These are phyloP conservation scores for Marronus borbonicus DNA, from an alignment of 2,888 invertebrate genomes.

Conservation along the genomic window DNA sequence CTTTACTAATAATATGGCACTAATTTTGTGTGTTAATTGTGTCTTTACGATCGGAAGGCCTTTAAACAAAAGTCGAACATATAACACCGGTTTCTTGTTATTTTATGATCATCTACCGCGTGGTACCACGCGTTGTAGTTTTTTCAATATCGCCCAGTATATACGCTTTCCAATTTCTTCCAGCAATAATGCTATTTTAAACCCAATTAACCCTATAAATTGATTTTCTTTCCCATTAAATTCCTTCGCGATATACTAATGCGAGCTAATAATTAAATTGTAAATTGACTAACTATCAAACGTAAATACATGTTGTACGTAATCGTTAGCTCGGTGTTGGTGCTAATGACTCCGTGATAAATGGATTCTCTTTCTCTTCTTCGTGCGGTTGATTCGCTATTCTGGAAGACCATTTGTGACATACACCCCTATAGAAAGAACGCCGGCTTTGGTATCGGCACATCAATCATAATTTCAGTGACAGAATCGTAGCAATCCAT, in stretches of 20 bases:
- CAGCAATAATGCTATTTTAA: not conserved
- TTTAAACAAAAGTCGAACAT: no score
- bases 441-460: not conserved
- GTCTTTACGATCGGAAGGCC: no score
- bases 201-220: not conserved
- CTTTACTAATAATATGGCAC: no score
- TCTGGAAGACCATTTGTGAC: constrained; percentile 29
- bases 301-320: not conserved
- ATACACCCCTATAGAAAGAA: not conserved
- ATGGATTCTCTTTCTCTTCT: not conserved
- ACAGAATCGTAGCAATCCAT: not conserved
- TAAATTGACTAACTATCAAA: not conserved
- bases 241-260: not conserved
- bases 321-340: not conserved
- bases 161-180: not conserved
- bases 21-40: no score
- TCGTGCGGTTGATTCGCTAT: not conserved
- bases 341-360: not conserved
- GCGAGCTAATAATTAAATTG: not conserved
- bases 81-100: no score
- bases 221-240: not conserved
- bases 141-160: not conserved
- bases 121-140: no score
- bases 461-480: constrained; percentile 31
- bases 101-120: no score